Evolutionary conservation across 2,888 invertebrate genomes (phyloP), one percentile per base, ranked within the genome.

Genomic region (Drosophila parthenogenetica): DNA sequence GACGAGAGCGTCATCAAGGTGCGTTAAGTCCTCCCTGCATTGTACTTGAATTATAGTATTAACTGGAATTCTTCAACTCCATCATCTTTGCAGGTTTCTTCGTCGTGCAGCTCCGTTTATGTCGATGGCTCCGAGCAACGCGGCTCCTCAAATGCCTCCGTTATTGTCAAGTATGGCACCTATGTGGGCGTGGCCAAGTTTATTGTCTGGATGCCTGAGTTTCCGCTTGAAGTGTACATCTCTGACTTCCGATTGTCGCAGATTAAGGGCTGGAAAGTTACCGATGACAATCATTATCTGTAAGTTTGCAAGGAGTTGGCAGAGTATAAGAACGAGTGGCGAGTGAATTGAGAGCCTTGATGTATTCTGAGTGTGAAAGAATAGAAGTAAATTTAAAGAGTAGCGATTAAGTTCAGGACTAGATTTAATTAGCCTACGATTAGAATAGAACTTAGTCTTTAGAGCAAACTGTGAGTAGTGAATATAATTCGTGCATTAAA

Each of bases 1-100:
- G 98, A 99, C 91, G 98, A 98, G 92, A 98, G 98, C 90, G 98
- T 98, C 29, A 94, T 99, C 63, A 98, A 99, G 95, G 99, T 98
- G 93, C 35, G 55, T 19, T 8, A 1, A 29, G 5, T 5, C 5
- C 8, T 29, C 8, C 29, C 8, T 0, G 8, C 8, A 1, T 29
- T 8, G 8, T 29, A 7, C 8, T 29, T 29, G 22, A 22, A 22
- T n/a, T n/a, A 3, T 19, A 29, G 8, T 8, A 29, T 3, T 35
- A 35, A 35, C 2, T 35, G 2, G 29, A 35, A 5, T 14, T 16
- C 42, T 17, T 42, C 1, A 7, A 8, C 29, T 29, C 29, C 17
- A 14, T 5, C 5, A 22, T 49, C 5, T 22, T 22, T 54, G 19
- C 53, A 98, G 98, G 98, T 98, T 25, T 97, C 98, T 4, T 97